These are phyloP conservation scores for Eupithecia pulchellata DNA, from an alignment of 2,888 invertebrate genomes.

Conservation along the genomic window DNA sequence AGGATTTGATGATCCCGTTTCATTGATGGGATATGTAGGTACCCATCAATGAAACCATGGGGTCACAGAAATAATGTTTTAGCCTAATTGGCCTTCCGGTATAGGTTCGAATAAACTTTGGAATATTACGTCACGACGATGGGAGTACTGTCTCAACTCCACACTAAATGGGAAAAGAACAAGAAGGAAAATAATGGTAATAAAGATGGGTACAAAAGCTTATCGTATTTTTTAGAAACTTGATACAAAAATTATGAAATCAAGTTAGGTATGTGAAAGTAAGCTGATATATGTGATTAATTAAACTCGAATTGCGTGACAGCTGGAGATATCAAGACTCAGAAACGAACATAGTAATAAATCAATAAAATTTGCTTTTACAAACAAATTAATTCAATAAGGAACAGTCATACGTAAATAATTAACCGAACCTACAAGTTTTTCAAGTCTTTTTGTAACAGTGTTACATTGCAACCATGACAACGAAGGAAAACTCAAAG, in stretches of 20 bases:
- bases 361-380: not conserved
- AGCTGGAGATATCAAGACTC: constrained; percentile 14
- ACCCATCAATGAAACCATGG: too few species aligned
- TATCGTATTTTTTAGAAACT: not conserved
- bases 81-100: too few species aligned
- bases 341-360: constrained; percentile 4
- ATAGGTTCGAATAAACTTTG: too few species aligned
- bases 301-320: constrained; percentile 44
- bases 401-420: not conserved
- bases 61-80: not conserved
- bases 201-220: not conserved
- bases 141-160: not conserved
- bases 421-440: not conserved
- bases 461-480: too few species aligned
- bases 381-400: not conserved
- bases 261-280: constrained; percentile 31
- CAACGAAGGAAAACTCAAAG: not conserved
- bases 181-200: not conserved
- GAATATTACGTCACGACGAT: not conserved
- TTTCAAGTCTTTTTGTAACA: not conserved
- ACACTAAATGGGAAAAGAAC: not conserved
- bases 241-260: constrained; percentile 15
- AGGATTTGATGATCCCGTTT: not conserved
- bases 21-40: not conserved
- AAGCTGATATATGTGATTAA: constrained; percentile 14